Base-by-base conservation (phyloP, 2,888 invertebrate species). In the Hirudinaria manillensis region DNA sequence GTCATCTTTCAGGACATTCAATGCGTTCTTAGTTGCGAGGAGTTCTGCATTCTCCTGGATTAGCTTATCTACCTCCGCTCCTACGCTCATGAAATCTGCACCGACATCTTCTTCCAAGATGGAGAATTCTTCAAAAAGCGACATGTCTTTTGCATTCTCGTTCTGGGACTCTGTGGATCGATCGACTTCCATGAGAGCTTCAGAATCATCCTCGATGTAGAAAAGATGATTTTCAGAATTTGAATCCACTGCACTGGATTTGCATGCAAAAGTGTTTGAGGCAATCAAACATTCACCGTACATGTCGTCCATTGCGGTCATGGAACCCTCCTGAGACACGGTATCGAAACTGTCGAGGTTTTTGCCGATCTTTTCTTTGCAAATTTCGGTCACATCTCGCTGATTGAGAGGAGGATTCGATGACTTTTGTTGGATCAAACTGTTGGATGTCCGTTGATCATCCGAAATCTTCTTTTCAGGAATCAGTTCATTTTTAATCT, bases 1-100 rank as follows among this genome's bases (percentile, higher is more conserved):
- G n/a, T 72, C 72, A 56, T 72, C 72, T 24, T 72, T 72, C 16
- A 72, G 34, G 29, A 72, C 72, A 32, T 72, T 72, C 19, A 72
- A 56, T 19, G 72, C 72, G 21, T 72, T 72, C 29, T 72, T 72
- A 19, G 72, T 72, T 29, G 34, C 56, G 19, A 72, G 45, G 4
- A 72, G 56, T 72, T 72, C 72, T 6, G 53, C 34, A 55, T 72
- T 72, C 29, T 72, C 72, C 29, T 72, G 72, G 7, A 72, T 72
- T n/a, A 72, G 21, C 34, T 72, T 72, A 10, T 72, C 72, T 0
- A 72, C 72, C 29, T 72, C 72, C 7, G 72, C 72, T 1, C 72
- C 56, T 6, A 72, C 72, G 53, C 72, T 72, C 53, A 72, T 19
- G 27, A 72, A 51, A 51, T 72, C 72, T 34, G 29, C 68, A n/a